Percentiles rank a stretch among this genome's conserved stretches.
These are phyloP conservation scores for Rhinoraja longicauda DNA, from an alignment of 2,797 vertebrate species.

Conservation along the genomic window DNA sequence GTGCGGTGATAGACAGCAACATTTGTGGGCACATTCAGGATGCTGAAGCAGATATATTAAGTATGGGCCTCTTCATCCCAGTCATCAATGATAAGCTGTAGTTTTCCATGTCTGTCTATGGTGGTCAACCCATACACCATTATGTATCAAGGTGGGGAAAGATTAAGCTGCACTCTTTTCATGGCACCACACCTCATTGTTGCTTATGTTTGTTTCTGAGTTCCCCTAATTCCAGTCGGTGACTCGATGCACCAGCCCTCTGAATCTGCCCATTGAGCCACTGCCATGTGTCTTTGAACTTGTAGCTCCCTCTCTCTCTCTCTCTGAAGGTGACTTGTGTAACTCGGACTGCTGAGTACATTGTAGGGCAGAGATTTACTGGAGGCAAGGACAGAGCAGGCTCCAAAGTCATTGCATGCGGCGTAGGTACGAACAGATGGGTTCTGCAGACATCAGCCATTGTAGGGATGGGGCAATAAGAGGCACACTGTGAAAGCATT, in stretches of 20 bases:
- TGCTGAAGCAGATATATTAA: background rate
- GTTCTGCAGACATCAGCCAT: slow-evolving; percentile 27
- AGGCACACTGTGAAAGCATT: slow-evolving; percentile 17
- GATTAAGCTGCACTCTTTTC: background rate
- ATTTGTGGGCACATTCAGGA: background rate
- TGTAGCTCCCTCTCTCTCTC: background rate
- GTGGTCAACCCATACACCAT: background rate
- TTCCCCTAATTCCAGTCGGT: background rate
- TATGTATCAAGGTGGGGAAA: background rate
- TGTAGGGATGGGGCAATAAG: background rate
- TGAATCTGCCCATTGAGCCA: background rate
- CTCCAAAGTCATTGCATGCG: slow-evolving; percentile 5
- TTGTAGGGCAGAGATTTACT: background rate
- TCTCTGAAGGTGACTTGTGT: background rate
- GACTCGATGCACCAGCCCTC: background rate
- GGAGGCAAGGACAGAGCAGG: slow-evolving; percentile 13
- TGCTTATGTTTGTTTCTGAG: background rate
- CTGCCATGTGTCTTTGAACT: background rate
- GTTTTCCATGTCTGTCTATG: background rate
- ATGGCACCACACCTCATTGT: background rate
- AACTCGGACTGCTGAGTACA: background rate
- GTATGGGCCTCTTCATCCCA: background rate
- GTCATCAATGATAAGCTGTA: background rate
- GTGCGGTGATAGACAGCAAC: background rate
- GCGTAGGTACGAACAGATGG: slow-evolving; percentile 26